Percentiles rank a stretch among this genome's conserved stretches.
These are phyloP conservation scores for Tachypleus tridentatus DNA, from an alignment of 1,140 invertebrate genomes.

Conservation along the genomic window DNA sequence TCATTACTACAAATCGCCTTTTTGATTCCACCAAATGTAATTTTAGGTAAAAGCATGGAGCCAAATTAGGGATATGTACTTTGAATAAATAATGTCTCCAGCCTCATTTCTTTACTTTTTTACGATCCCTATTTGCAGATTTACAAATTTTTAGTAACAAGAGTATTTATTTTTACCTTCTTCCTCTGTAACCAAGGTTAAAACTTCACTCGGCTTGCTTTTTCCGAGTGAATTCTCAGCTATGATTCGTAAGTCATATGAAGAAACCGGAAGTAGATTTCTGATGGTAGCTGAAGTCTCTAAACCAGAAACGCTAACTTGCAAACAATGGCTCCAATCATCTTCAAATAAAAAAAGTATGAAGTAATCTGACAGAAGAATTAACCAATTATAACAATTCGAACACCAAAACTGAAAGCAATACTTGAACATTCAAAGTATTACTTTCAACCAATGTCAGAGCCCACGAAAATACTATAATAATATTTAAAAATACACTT, in stretches of 20 bases:
- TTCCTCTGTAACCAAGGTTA: constrained; percentile 71
- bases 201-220: constrained; percentile 79
- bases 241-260: constrained; percentile 89
- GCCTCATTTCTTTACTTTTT: neutral
- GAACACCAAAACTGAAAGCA: too few relatives aligned
- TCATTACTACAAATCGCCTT: too few relatives aligned
- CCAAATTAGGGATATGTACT: too few relatives aligned
- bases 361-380: neutral
- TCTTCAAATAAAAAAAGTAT: constrained; percentile 1
- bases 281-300: constrained; percentile 62
- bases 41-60: too few relatives aligned
- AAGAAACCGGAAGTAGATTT: constrained; percentile 68
- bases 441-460: too few relatives aligned
- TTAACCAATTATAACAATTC: too few relatives aligned
- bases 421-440: too few relatives aligned
- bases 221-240: constrained; percentile 94
- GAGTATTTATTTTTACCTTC: constrained; percentile 42
- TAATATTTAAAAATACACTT: neutral
- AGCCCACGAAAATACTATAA: too few relatives aligned
- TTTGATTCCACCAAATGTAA: too few relatives aligned
- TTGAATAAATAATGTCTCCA: neutral
- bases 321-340: constrained; percentile 8
- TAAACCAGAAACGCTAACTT: constrained; percentile 47
- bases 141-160: neutral
- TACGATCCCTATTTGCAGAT: neutral